Evolutionary conservation across 2,888 invertebrate genomes (phyloP).

Genomic region (Chaetogeoica ovagalla): DNA sequence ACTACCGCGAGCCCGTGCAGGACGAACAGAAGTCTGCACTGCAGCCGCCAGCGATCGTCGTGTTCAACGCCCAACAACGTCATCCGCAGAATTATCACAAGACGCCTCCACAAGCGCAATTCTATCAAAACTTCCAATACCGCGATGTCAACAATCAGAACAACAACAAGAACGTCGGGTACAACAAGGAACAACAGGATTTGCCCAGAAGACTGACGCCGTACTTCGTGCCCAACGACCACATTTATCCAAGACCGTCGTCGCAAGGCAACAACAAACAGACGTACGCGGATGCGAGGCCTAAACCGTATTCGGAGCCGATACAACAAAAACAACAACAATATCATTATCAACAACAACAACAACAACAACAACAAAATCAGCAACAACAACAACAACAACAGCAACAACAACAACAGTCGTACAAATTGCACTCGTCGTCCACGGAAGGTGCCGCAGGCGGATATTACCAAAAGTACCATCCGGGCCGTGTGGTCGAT

Average conservation of each 20-base stretch:
- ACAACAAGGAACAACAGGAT: slow-evolving; percentile 32
- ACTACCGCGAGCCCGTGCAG: slow-evolving; percentile 2
- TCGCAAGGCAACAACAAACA: slow-evolving; percentile 26
- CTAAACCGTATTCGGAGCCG: slow-evolving; percentile 27
- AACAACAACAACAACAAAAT: slow-evolving; percentile 56
- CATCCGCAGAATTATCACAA: slow-evolving; percentile 53
- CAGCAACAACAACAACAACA: slow-evolving; percentile 51
- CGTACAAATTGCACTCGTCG: not conserved
- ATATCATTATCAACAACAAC: slow-evolving; percentile 55
- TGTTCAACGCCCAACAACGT: slow-evolving; percentile 43
- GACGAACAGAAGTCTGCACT: slow-evolving; percentile 35
- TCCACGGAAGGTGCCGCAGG: not conserved
- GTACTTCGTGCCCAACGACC: slow-evolving; percentile 33
- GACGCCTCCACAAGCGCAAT: slow-evolving; percentile 58
- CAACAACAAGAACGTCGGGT: slow-evolving; percentile 16
- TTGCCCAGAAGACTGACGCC: slow-evolving; percentile 7
- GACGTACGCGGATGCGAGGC: slow-evolving; percentile 27
- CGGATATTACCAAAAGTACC: slow-evolving; percentile 23
- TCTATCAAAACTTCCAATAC: slow-evolving; percentile 26
- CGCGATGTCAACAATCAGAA: not conserved
- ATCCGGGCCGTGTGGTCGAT: slow-evolving; percentile 48
- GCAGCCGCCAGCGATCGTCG: slow-evolving; percentile 28
- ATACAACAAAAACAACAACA: slow-evolving; percentile 37
- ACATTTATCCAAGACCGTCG: slow-evolving; percentile 18
- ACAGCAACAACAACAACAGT: not conserved